Conservation (phyloP, 1,140 invertebrate species). For the Steinernema khuongi region DNA sequence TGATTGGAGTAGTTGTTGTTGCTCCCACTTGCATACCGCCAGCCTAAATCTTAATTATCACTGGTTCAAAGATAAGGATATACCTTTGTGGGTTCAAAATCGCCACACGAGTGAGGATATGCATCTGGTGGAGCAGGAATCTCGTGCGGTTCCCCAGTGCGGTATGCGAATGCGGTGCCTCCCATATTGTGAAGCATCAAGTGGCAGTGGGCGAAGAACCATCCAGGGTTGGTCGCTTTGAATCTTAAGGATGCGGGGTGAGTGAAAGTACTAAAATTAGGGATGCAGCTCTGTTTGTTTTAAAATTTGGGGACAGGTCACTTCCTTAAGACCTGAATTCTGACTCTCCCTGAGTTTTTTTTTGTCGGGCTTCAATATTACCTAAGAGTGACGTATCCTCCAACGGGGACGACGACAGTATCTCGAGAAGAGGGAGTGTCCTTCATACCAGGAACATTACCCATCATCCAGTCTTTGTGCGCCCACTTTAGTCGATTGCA, state of each 20-base stretch:
- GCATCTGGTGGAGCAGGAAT: slow-evolving; percentile 39
- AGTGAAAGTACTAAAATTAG: not conserved
- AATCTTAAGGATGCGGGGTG: slow-evolving; percentile 31
- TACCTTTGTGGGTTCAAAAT: slow-evolving; percentile 6
- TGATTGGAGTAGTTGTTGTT: no score
- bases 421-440: slow-evolving; percentile 45
- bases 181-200: slow-evolving; percentile 49
- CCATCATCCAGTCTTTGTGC: slow-evolving; percentile 35
- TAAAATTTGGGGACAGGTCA: no score
- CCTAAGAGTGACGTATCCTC: slow-evolving; percentile 47
- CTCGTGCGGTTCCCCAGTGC: slow-evolving; percentile 42
- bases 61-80: no score
- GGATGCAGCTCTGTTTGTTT: no score
- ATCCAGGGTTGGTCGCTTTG: slow-evolving; percentile 38
- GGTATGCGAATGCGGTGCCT: slow-evolving; percentile 50
- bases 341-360: no score
- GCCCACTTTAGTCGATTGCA: slow-evolving; percentile 43
- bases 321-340: no score
- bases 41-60: no score
- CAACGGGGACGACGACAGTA: slow-evolving; percentile 46
- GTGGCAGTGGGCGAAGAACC: slow-evolving; percentile 40
- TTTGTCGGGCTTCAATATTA: slow-evolving; percentile 21
- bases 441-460: slow-evolving; percentile 43
- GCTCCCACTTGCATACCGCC: no score
- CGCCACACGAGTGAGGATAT: slow-evolving; percentile 46